These are phyloP conservation scores for Nannoperca australis DNA, from an alignment of 2,797 vertebrate species.

Conservation along the genomic window DNA sequence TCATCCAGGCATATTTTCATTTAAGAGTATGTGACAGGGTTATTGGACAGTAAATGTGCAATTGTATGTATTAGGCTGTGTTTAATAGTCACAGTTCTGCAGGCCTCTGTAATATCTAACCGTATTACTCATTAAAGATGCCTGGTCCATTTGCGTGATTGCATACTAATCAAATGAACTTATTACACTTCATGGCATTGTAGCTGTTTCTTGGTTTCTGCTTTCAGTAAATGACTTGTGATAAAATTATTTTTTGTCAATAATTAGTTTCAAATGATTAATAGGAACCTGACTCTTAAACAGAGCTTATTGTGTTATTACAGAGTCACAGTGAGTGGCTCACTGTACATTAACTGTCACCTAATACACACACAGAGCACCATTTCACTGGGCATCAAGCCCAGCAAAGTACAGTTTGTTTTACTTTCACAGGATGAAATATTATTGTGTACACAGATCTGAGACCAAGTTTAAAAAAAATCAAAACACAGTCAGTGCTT, in stretches of 20 bases:
- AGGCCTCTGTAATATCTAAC: constrained; percentile 7
- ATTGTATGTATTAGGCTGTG: not conserved
- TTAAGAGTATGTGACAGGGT: not conserved
- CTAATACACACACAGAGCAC: constrained; percentile 27
- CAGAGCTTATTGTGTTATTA: constrained; percentile 20
- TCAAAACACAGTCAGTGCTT: constrained; percentile 23
- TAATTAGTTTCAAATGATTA: not conserved
- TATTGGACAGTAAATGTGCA: not conserved
- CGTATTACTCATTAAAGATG: constrained; percentile 15
- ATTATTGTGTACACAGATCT: constrained; percentile 48
- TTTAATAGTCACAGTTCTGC: constrained; percentile 9
- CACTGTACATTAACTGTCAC: constrained; percentile 26
- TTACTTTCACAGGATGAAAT: constrained; percentile 49
- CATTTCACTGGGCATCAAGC: constrained; percentile 23
- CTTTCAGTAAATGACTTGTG: not conserved
- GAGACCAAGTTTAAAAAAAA: constrained; percentile 17
- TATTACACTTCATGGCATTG: not conserved
- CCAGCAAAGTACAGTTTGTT: constrained; percentile 52
- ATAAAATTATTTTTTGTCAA: not conserved
- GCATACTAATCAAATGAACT: constrained; percentile 32
- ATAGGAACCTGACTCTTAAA: not conserved
- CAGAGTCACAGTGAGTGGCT: not conserved
- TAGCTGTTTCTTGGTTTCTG: constrained; percentile 21
- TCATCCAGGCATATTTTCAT: not conserved
- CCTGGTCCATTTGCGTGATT: constrained; percentile 31